Percentiles rank a stretch among this genome's conserved stretches.
These are phyloP conservation scores for Acanthopleura granulata DNA, from an alignment of 2,888 invertebrate genomes.

Conservation along the genomic window DNA sequence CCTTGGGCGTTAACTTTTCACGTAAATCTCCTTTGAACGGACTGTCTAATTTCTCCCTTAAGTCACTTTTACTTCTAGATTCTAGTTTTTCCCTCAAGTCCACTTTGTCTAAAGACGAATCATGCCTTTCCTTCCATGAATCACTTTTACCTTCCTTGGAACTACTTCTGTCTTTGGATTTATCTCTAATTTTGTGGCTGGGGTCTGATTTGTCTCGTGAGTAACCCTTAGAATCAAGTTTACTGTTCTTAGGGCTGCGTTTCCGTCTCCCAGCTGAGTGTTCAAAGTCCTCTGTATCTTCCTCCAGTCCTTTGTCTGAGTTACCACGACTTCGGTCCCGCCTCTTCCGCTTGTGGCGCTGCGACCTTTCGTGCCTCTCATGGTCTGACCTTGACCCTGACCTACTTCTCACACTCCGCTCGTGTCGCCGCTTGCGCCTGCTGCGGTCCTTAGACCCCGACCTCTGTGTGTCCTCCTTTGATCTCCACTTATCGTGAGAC, in stretches of 20 bases:
- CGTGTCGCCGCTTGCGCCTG: not conserved
- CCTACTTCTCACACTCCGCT: not conserved
- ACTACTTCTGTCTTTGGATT: not conserved
- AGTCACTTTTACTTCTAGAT: slow-evolving; percentile 1
- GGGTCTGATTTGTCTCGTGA: not conserved
- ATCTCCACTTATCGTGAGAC: not conserved
- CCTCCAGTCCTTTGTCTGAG: not conserved
- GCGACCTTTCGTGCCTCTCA: slow-evolving; percentile 29
- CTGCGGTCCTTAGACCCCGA: slow-evolving; percentile 1
- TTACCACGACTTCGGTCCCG: slow-evolving; percentile 7
- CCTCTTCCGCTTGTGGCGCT: slow-evolving; percentile 31
- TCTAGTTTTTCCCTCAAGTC: slow-evolving; percentile 7
- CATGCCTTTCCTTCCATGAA: slow-evolving; percentile 3
- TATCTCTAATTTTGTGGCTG: not conserved
- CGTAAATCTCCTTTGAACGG: slow-evolving; percentile 5
- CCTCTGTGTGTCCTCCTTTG: not conserved
- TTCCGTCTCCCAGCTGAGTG: not conserved
- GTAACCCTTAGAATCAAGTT: not conserved
- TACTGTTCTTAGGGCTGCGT: not conserved
- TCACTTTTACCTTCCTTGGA: not conserved
- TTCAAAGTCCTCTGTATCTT: not conserved
- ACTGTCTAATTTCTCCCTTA: not conserved
- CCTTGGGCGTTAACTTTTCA: not conserved
- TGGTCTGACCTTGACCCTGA: slow-evolving; percentile 31
- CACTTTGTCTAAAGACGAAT: not conserved